These are phyloP conservation scores for Erynnis tages DNA, from an alignment of 2,888 invertebrate genomes.

Conservation along the genomic window DNA sequence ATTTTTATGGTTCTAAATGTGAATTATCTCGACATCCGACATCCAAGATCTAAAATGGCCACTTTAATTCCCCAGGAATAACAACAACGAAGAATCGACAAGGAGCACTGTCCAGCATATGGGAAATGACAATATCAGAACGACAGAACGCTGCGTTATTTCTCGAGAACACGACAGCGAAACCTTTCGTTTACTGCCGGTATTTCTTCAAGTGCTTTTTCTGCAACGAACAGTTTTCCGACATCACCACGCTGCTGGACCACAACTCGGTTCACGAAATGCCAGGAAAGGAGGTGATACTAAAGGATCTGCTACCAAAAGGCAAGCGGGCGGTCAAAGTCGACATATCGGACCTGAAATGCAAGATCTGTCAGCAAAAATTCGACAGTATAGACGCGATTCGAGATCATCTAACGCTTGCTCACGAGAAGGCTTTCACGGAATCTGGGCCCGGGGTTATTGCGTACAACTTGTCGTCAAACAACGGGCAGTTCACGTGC, in stretches of 20 bases:
- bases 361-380: constrained; percentile 47
- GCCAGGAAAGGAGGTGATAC: constrained; percentile 44
- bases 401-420: constrained; percentile 47
- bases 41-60: constrained; percentile 12
- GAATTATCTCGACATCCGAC: too few relatives aligned
- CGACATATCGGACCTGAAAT: constrained; percentile 59
- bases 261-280: constrained; percentile 51
- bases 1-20: too few relatives aligned
- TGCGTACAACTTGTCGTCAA: constrained; percentile 51
- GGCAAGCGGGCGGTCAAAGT: constrained; percentile 62
- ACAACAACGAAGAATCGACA: constrained; percentile 17
- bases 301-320: constrained; percentile 56
- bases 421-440: constrained; percentile 51
- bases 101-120: constrained; percentile 51
- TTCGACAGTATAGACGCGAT: constrained; percentile 47
- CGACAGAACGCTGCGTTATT: constrained; percentile 57
- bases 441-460: constrained; percentile 57
- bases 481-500: constrained; percentile 54
- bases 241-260: constrained; percentile 48
- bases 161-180: constrained; percentile 52
- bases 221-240: constrained; percentile 54
- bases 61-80: constrained; percentile 23
- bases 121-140: constrained; percentile 65
- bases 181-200: constrained; percentile 61
- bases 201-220: constrained; percentile 66